These are phyloP conservation scores for Leucosticte australis DNA, from an alignment of 2,113 vertebrate genomes.

Conservation along the genomic window DNA sequence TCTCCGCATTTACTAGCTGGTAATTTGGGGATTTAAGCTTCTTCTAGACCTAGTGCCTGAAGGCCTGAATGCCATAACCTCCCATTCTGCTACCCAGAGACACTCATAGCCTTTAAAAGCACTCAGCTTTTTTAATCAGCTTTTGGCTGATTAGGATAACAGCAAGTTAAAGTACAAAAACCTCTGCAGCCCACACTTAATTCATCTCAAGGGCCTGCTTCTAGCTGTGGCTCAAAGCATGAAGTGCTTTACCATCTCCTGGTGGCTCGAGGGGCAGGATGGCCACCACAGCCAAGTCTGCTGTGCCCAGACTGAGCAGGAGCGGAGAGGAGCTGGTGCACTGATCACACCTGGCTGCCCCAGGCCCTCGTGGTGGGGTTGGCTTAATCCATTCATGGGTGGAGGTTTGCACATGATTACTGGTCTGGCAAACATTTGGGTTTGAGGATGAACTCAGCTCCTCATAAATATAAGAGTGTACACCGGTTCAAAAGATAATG, in stretches of 20 bases:
- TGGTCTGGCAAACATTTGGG: background rate
- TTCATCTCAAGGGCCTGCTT: background rate
- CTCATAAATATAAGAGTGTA: background rate
- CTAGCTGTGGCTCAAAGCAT: background rate
- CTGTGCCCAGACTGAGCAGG: background rate
- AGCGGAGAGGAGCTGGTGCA: accelerated
- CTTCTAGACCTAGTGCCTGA: background rate
- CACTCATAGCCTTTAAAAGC: background rate
- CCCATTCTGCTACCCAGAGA: background rate
- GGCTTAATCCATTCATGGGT: background rate
- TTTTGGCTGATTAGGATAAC: background rate
- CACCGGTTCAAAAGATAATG: background rate
- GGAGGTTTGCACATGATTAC: background rate
- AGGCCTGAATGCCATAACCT: background rate
- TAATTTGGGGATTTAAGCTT: background rate
- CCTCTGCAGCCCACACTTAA: background rate
- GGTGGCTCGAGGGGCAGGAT: accelerated
- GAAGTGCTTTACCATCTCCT: background rate
- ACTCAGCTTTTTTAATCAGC: background rate
- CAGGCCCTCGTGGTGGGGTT: accelerated
- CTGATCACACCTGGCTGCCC: background rate
- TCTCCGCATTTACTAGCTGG: background rate
- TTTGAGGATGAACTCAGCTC: background rate
- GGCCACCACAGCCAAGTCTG: background rate
- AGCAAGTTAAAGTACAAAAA: background rate